Percentiles rank a stretch among this genome's conserved stretches.
Conservation (phyloP, 2,888 invertebrate genomes). For the Falcaria lacertinaria region DNA sequence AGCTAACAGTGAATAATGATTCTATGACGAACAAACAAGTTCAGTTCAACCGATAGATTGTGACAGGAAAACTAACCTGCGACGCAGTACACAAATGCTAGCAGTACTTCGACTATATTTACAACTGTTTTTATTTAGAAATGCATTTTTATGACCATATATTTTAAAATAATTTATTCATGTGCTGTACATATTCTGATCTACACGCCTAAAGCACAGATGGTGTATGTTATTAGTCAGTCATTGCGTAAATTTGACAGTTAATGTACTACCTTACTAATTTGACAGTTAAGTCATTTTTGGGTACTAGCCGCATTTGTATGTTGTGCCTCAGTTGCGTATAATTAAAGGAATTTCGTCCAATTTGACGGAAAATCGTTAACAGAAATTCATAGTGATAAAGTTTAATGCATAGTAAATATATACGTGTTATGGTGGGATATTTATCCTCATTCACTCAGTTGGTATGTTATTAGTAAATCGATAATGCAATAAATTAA, state of each 20-base stretch:
- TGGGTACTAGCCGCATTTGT: neutral
- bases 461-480: too few relatives aligned
- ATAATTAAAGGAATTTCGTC: neutral
- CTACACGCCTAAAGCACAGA: too few relatives aligned
- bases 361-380: neutral
- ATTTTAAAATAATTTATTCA: too few relatives aligned
- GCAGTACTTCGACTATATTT: neutral
- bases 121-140: too few relatives aligned
- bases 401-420: neutral
- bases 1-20: neutral
- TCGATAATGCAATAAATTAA: too few relatives aligned
- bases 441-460: constrained; percentile 10
- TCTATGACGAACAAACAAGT: neutral
- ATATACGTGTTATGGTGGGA: too few relatives aligned
- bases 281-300: too few relatives aligned
- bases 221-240: too few relatives aligned
- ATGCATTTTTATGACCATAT: too few relatives aligned
- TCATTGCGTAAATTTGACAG: too few relatives aligned
- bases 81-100: neutral
- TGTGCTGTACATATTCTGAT: too few relatives aligned
- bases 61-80: neutral
- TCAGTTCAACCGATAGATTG: neutral
- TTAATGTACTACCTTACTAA: too few relatives aligned
- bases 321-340: neutral
- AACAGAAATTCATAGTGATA: neutral